phyloP scores from a whole-genome alignment of 2,113 vertebrate genomes.

The Ammodytes dubius region DNA sequence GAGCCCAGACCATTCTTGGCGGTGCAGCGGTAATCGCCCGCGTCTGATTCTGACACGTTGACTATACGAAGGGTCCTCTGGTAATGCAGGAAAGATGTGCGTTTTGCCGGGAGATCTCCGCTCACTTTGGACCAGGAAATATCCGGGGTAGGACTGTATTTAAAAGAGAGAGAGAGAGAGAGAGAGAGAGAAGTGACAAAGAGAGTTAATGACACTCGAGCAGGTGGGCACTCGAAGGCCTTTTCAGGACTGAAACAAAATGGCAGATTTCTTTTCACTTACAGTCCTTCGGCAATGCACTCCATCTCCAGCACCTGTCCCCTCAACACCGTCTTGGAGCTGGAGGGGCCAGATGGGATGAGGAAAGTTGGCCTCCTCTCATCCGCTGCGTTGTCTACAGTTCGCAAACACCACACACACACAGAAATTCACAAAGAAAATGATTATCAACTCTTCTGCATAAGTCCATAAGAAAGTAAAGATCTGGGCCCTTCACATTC shows the following conservation, averaged over 20 bases:
- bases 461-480: neutral
- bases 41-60: conserved; percentile 92
- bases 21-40: conserved; percentile 93
- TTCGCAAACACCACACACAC: conserved; percentile 34
- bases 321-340: conserved; percentile 91
- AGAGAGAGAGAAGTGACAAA: neutral
- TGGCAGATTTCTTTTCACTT: conserved; percentile 78
- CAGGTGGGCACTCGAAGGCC: conserved; percentile 20
- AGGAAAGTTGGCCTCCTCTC: conserved; percentile 92
- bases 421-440: conserved; percentile 32
- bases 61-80: conserved; percentile 92
- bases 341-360: conserved; percentile 88
- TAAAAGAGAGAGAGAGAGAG: neutral
- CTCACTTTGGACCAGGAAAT: conserved; percentile 93
- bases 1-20: conserved; percentile 89
- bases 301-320: conserved; percentile 93
- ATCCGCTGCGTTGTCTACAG: conserved; percentile 87
- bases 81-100: conserved; percentile 90
- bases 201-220: conserved; percentile 11
- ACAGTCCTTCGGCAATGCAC: conserved; percentile 97
- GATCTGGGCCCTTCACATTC: conserved; percentile 16
- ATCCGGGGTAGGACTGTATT: conserved; percentile 90
- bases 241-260: conserved; percentile 6
- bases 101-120: conserved; percentile 87
- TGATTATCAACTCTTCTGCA: neutral